Base-by-base conservation (phyloP, 1,140 invertebrate species). In the Tetramorium alpestre region DNA sequence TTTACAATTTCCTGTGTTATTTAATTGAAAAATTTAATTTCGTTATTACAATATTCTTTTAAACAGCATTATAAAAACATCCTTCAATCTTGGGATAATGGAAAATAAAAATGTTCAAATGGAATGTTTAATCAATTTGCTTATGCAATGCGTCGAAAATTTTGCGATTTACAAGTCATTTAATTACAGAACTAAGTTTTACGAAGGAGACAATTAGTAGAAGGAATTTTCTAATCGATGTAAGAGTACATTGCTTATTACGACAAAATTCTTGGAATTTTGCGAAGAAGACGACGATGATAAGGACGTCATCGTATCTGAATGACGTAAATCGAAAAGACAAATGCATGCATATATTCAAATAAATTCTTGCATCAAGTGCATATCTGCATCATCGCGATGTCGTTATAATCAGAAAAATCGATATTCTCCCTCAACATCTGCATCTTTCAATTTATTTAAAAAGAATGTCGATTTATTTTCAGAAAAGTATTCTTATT, bases 401-500 rank as follows among this genome's bases (percentile, higher is more conserved):
- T 65, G 38, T 65, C 18, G 4, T 38, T 65, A 38, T 65, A 65
- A 65, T 65, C 16, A 6, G 18, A 65, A 65, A 38, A 65, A 3
- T 65, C 33, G 38, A n/a, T 64, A n/a, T 38, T 65, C 18, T 38
- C 33, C 10, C 16, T 7, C 18, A 38, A 38, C 10, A 10, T 38
- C 6, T 65, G 62, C 3, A 65, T 38, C 18, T 65, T 38, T 41
- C 33, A 8, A 65, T 18, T 65, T 38, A 65, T 38, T 65, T 65
- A 65, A 65, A 38, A 65, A 38, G 33, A 65, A 65, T 65, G 38
- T n/a, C 62, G 62, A 38, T 65, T 64, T 10, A 65, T 65, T 65
- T 16, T 18, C 18, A 65, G 62, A 65, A 65, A 65, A 65, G 33
- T 8, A 65, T 65, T 65, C 18, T 65, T 8, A 38, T 38, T 65